Percentiles rank a stretch among this genome's conserved stretches.
These are phyloP conservation scores for Ataeniobius toweri DNA, from an alignment of 2,797 vertebrate species.

Conservation along the genomic window DNA sequence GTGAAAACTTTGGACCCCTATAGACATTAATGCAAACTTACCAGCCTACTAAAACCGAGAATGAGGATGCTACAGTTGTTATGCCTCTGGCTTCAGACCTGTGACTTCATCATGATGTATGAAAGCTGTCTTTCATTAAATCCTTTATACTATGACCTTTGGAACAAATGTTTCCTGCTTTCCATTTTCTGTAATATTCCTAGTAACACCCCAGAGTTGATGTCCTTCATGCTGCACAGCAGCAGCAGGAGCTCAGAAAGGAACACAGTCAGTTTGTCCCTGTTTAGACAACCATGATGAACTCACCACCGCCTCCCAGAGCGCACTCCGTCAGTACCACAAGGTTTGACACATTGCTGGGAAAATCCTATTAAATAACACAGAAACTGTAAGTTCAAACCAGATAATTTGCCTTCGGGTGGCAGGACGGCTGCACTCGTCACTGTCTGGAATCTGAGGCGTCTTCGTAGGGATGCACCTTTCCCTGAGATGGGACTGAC, in stretches of 20 bases:
- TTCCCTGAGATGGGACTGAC: conserved; percentile 28
- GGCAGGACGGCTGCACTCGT: conserved; percentile 32
- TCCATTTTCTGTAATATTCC: neutral
- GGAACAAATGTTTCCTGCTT: neutral
- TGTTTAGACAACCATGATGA: conserved; percentile 47
- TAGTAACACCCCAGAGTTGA: neutral
- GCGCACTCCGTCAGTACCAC: conserved; percentile 37
- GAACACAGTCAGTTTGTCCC: conserved; percentile 14
- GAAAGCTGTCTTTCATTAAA: neutral
- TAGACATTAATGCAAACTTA: neutral
- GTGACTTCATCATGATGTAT: neutral
- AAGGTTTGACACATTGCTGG: conserved; percentile 39
- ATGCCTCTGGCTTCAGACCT: neutral
- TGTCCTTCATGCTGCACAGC: neutral
- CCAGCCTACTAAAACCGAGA: neutral
- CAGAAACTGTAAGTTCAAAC: conserved; percentile 49
- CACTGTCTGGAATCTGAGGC: conserved; percentile 31
- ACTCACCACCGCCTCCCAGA: conserved; percentile 25
- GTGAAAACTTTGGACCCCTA: neutral
- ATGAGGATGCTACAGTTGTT: neutral
- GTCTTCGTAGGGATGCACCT: conserved; percentile 7
- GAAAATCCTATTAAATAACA: conserved; percentile 59
- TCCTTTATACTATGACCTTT: neutral
- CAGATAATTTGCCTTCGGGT: conserved; percentile 47
- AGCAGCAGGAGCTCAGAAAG: neutral